Evolutionary conservation across 2,888 invertebrate species (phyloP), one percentile per base, ranked within the genome.

Genomic region (Lysandra bellargus): DNA sequence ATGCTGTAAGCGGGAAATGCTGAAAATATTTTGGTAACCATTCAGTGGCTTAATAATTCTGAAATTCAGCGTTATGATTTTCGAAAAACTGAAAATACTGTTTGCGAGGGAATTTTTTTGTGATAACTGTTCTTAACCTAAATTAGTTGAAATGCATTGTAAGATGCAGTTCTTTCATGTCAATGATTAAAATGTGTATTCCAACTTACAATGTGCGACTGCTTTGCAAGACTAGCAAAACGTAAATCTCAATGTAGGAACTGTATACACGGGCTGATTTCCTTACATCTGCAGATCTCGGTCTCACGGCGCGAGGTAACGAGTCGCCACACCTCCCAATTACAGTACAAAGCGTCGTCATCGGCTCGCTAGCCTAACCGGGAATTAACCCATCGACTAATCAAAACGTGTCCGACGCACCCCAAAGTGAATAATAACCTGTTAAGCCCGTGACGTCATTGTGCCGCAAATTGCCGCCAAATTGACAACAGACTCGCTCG

Each of bases 371-470:
- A 86, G 84, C 84, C 86, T 87, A 89, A 88, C 90, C 89, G 86
- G 90, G 85, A 84, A 90, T 92, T 90, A 92, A 87, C 87, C 88
- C 87, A 88, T 89, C 86, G 88, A 88, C 90, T 91, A 91, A 92
- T 92, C 92, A 90, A 87, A 90, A 90, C 87, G 90, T 91, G 91
- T 92, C 92, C 84, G 88, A 88, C 90, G 90, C 91, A 90, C 91
- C 90, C 84, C 86, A 89, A 90, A 92, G 92, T 92, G 92, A 90
- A 91, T 93, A 93, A 93, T 90, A 91, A 91, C 90, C 89, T 91
- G 92, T 91, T 92, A 91, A 88, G 87, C 87, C 88, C 87, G 86
- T 72, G 78, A 85, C 87, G 87, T 85, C 91, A 90, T 94, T 93
- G 93, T 94, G 86, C 88, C 87, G 86, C 89, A 93, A 92, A 93